Conservation (phyloP, 1,140 invertebrate species). For the Neodiprion pinetum region DNA sequence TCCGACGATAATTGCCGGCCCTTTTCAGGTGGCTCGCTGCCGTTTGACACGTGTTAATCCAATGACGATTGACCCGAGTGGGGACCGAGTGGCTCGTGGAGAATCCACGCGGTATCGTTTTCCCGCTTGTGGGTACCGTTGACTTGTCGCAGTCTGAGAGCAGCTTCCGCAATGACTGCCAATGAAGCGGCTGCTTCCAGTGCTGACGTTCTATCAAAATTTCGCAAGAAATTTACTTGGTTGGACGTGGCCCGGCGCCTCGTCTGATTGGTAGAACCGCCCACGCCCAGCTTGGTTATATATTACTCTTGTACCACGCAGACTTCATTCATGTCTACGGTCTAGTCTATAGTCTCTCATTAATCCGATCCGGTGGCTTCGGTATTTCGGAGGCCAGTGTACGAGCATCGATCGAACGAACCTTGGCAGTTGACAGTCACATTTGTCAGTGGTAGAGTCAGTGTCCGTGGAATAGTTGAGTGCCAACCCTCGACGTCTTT, state of each 20-base stretch:
- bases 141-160: neutral
- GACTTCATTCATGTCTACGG: slow-evolving; percentile 55
- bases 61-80: neutral
- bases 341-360: slow-evolving; percentile 50
- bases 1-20: no score
- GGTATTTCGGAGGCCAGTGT: slow-evolving; percentile 22
- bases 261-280: slow-evolving; percentile 38
- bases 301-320: slow-evolving; percentile 45
- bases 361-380: slow-evolving; percentile 34
- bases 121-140: neutral
- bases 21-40: no score
- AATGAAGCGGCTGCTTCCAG: neutral
- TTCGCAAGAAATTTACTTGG: slow-evolving; percentile 30
- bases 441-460: neutral
- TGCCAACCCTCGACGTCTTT: slow-evolving; percentile 18
- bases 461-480: neutral
- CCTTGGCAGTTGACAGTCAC: neutral
- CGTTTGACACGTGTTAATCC: no score
- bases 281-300: slow-evolving; percentile 51
- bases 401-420: slow-evolving; percentile 34
- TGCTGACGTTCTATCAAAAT: slow-evolving; percentile 20
- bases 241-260: slow-evolving; percentile 13
- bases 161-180: neutral
- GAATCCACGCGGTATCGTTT: neutral
- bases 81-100: neutral